These are phyloP conservation scores for Saturnia pavonia DNA, from an alignment of 2,888 invertebrate genomes.

Conservation along the genomic window DNA sequence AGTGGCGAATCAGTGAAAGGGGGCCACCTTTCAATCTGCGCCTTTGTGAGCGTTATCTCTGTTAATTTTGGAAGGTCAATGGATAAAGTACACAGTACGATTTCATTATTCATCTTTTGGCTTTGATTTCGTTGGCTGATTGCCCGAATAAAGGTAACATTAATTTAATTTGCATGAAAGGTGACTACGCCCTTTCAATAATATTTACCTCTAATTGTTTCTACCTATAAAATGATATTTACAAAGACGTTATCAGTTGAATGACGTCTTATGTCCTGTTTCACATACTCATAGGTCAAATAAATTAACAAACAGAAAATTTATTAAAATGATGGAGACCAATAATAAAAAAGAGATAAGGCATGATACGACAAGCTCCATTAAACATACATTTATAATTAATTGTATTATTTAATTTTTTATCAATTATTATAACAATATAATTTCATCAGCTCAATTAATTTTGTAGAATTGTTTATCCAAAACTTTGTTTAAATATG, in stretches of 20 bases:
- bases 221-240: neutral
- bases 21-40: constrained; percentile 64
- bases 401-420: no score
- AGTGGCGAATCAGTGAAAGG: constrained; percentile 72
- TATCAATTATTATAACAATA: no score
- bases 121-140: constrained; percentile 54
- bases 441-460: neutral
- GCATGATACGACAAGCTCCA: neutral
- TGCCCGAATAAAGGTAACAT: constrained; percentile 20
- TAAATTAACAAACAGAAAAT: neutral
- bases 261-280: neutral
- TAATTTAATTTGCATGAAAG: constrained; percentile 14
- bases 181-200: neutral
- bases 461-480: neutral
- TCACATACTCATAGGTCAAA: neutral
- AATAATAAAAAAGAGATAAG: neutral
- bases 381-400: neutral
- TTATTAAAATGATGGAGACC: neutral
- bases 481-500: neutral
- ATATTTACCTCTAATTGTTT: constrained; percentile 1
- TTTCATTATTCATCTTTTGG: constrained; percentile 66
- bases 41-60: constrained; percentile 74
- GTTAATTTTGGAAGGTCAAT: constrained; percentile 76
- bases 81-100: constrained; percentile 68
- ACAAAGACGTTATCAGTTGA: neutral